A percentile compares a stretch with the other conserved stretches of the same genome.
These are phyloP conservation scores for Catonia carolina DNA, from an alignment of 2,888 invertebrate species.

Conservation along the genomic window DNA sequence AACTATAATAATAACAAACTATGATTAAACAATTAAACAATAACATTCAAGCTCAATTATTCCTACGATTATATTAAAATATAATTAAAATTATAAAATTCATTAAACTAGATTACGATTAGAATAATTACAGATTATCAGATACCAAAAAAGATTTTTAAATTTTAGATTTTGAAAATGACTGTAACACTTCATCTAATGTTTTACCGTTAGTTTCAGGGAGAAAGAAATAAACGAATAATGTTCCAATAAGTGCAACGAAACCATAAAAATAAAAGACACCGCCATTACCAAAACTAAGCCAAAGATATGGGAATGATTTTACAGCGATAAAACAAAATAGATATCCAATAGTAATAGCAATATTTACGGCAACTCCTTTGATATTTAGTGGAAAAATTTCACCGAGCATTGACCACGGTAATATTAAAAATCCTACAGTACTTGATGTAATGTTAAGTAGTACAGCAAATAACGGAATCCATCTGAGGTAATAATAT, in stretches of 20 bases:
- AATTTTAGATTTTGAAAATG: conserved; percentile 20
- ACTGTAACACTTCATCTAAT: conserved; percentile 29
- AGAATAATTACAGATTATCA: too few species aligned
- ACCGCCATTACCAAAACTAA: conserved; percentile 43
- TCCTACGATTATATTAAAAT: too few species aligned
- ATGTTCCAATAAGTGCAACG: conserved; percentile 45
- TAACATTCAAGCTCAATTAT: too few species aligned
- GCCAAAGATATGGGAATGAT: conserved; percentile 45
- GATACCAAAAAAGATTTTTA: too few species aligned
- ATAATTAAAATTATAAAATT: too few species aligned
- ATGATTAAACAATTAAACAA: too few species aligned
- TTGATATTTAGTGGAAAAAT: conserved; percentile 49
- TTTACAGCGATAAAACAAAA: conserved; percentile 51
- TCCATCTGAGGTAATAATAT: conserved; percentile 36
- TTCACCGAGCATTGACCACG: conserved; percentile 53
- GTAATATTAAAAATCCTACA: conserved; percentile 50
- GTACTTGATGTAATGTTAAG: conserved; percentile 49
- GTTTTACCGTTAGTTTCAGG: conserved; percentile 52
- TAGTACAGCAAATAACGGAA: conserved; percentile 45
- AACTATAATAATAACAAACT: too few species aligned
- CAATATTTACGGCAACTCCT: conserved; percentile 47
- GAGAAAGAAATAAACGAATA: conserved; percentile 45
- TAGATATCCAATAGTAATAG: conserved; percentile 46
- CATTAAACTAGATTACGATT: too few species aligned
- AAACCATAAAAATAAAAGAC: conserved; percentile 48